Base-by-base conservation (phyloP, 1,140 invertebrate genomes). In the Drosophila burlai region DNA sequence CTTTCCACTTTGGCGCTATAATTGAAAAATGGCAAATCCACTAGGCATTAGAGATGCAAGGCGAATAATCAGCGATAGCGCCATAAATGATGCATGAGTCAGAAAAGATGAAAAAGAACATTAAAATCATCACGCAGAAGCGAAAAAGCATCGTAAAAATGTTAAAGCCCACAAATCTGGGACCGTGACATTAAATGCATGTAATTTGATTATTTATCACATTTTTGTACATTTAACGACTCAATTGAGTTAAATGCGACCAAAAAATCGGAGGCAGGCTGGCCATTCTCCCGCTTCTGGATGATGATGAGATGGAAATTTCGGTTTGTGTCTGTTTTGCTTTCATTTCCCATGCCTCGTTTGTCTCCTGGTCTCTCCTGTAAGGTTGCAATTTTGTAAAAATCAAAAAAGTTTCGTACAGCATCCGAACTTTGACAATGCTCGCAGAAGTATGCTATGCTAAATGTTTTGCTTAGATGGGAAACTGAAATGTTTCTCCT, bases 141-240 rank as follows among this genome's bases (percentile, higher is more conserved):
- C 78, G 50, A 64, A 45, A 66, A 11, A 11, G 21, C 54, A 11
- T 46, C 83, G 81, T 87, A 81, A 89, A 86, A 89, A 73, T 59
- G 71, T 66, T 46, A 76, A 61, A 50, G 74, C 61, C 68, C 43
- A 62, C 81, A 77, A 78, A 81, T 90, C 81, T 79, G 68, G 46
- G 63, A 61, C 34, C 38, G 54, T 24, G 71, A 62, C 80, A 89
- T 81, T 62, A 87, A 87, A 83, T 81, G 81, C 85, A 64, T 85
- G 75, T 90, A 90, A 90, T 90, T 90, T 90, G 85, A 90, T 90
- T 90, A 90, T 90, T 90, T 85, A 90, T 90, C 85, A 82, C 85
- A 90, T 82, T 90, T 89, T 89, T 84, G 43, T 82, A 79, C 69
- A 81, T 90, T 90, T 90, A 90, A 90, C 85, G 85, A 90, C 85